Percentiles rank a stretch among this genome's conserved stretches.
Conservation (phyloP, 2,888 invertebrate genomes). For the Eledona agricola region DNA sequence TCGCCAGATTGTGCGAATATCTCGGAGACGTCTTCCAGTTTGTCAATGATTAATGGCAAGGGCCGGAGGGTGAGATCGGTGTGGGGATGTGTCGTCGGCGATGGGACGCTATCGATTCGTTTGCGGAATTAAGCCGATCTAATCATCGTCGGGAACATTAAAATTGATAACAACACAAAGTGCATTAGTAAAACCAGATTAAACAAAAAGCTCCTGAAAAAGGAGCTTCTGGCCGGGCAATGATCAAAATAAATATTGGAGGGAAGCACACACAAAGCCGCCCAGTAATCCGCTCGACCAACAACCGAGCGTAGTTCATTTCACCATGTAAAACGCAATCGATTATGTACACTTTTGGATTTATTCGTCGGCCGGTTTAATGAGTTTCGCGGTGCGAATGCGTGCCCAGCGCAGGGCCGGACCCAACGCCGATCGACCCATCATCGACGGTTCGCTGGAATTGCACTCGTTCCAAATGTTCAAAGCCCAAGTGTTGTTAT, state of each 20-base stretch:
- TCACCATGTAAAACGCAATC: slow-evolving; percentile 53
- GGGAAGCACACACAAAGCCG: slow-evolving; percentile 49
- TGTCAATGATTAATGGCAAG: slow-evolving; percentile 33
- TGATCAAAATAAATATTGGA: slow-evolving; percentile 47
- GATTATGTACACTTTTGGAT: slow-evolving; percentile 50
- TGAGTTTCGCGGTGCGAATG: slow-evolving; percentile 40
- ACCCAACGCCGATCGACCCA: no score
- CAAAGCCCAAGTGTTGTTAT: no score
- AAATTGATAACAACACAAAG: slow-evolving; percentile 44
- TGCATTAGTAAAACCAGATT: slow-evolving; percentile 47
- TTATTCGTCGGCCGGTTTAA: slow-evolving; percentile 42
- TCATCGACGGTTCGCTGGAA: no score
- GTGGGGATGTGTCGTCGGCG: slow-evolving; percentile 12
- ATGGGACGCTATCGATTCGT: slow-evolving; percentile 27
- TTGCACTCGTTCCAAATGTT: no score
- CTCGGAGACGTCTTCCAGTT: slow-evolving; percentile 23
- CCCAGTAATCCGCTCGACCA: slow-evolving; percentile 50
- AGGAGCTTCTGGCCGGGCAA: slow-evolving; percentile 39
- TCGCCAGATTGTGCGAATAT: slow-evolving; percentile 29
- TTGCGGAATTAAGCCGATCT: slow-evolving; percentile 30
- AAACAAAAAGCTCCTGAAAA: slow-evolving; percentile 47
- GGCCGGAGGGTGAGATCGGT: slow-evolving; percentile 2
- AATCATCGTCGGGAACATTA: slow-evolving; percentile 32
- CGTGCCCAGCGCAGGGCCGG: slow-evolving; percentile 31
- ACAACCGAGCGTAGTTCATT: slow-evolving; percentile 49